Evolutionary conservation across 2,113 vertebrate genomes (phyloP).

Genomic region (Balaeniceps rex): DNA sequence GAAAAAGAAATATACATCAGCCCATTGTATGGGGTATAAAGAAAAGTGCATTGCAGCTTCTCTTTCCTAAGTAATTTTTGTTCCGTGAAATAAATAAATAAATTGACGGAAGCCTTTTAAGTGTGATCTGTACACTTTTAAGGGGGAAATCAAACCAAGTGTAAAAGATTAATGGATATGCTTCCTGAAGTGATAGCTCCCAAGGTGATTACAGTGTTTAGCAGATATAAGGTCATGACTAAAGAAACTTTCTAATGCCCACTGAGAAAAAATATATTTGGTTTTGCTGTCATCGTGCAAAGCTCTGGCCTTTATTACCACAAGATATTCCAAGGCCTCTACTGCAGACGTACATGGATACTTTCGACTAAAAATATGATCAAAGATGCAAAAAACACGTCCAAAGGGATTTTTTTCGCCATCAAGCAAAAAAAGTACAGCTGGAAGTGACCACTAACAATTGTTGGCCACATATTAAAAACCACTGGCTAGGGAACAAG

Average conservation of each 20-base stretch:
- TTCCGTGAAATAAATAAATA: not conserved
- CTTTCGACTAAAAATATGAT: not conserved
- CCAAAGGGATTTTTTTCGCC: not conserved
- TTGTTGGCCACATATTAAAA: slow-evolving; percentile 26
- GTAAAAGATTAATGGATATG: slow-evolving; percentile 31
- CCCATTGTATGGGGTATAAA: not conserved
- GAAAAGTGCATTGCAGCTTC: not conserved
- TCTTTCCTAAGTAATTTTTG: not conserved
- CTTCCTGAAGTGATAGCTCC: slow-evolving; percentile 56
- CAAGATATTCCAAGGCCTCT: not conserved
- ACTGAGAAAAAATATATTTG: not conserved
- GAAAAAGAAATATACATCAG: not conserved
- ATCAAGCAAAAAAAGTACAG: not conserved
- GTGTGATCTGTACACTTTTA: not conserved
- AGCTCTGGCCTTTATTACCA: not conserved
- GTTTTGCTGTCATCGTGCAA: not conserved
- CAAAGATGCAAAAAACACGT: not conserved
- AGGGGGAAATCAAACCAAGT: not conserved
- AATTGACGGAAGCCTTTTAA: not conserved
- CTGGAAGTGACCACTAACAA: slow-evolving; percentile 10
- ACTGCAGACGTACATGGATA: not conserved
- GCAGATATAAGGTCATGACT: slow-evolving; percentile 46
- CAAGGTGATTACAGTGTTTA: slow-evolving; percentile 24
- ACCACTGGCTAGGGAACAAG: not conserved
- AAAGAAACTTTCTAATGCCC: slow-evolving; percentile 28